These are phyloP conservation scores for Hyperopisus bebe DNA, from an alignment of 2,113 vertebrate genomes.

Conservation along the genomic window DNA sequence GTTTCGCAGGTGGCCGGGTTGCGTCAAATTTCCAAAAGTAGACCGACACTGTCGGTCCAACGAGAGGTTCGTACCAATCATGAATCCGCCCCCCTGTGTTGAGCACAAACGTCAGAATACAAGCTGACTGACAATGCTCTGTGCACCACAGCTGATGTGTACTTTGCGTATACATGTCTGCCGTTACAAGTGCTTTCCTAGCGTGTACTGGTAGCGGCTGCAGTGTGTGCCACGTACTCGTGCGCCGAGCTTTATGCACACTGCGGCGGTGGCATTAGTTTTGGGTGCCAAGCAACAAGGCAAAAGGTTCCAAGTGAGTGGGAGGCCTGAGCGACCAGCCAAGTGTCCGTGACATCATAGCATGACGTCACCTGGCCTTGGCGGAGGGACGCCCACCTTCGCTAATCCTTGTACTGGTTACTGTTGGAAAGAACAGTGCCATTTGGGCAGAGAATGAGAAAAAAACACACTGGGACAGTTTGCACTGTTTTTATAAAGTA, in stretches of 20 bases:
- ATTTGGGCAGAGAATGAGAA: constrained; percentile 2
- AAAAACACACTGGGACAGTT: constrained; percentile 16
- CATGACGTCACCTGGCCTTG: constrained; percentile 32
- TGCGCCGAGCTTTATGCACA: background rate
- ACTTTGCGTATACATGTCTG: background rate
- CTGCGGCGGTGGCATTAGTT: background rate
- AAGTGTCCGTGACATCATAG: constrained; percentile 26
- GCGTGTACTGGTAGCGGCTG: background rate
- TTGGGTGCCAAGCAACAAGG: background rate
- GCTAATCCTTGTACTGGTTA: background rate
- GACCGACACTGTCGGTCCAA: background rate
- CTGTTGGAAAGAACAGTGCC: constrained; percentile 9
- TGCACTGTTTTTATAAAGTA: constrained; percentile 11
- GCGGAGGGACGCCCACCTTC: constrained; percentile 17
- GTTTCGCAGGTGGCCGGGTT: background rate
- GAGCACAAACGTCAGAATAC: background rate
- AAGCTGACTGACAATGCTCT: background rate
- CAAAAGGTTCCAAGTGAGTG: constrained; percentile 7
- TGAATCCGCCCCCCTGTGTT: background rate
- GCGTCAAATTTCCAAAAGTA: background rate
- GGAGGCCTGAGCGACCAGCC: background rate
- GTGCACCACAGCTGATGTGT: background rate
- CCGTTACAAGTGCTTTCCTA: background rate
- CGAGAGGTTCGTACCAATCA: background rate
- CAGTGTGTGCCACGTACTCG: background rate